Conservation (phyloP, 2,113 vertebrate genomes). For the Chauna torquata region DNA sequence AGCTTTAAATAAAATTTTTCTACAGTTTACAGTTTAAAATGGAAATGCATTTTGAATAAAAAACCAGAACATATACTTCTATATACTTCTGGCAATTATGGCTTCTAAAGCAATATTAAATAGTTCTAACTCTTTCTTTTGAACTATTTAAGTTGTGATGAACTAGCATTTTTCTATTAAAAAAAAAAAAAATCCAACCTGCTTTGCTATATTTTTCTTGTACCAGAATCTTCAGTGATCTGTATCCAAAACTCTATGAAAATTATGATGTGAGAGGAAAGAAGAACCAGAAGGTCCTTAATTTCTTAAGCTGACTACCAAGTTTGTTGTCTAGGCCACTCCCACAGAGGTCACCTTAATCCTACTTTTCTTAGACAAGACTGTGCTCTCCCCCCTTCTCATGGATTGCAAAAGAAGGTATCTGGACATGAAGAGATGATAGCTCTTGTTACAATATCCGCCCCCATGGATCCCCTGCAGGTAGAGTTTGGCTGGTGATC, state of each 20-base stretch:
- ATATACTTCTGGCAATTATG: background rate
- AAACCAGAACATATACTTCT: background rate
- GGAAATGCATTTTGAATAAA: background rate
- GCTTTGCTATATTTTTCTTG: background rate
- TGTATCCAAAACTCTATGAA: background rate
- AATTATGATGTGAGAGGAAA: background rate
- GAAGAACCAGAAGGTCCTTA: background rate
- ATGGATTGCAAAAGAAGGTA: background rate
- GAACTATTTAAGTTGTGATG: background rate
- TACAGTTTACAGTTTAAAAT: background rate
- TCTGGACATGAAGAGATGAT: background rate
- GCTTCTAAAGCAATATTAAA: background rate
- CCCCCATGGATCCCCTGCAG: constrained; percentile 31
- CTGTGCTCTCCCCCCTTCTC: background rate
- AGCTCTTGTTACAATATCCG: background rate
- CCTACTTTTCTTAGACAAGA: background rate
- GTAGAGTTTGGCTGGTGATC: constrained; percentile 34
- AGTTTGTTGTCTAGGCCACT: background rate
- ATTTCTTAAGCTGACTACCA: background rate
- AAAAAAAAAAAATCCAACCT: background rate
- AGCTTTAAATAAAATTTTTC: background rate
- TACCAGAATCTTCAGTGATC: background rate
- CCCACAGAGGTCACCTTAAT: background rate
- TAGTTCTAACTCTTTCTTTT: background rate
- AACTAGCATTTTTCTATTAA: background rate